A percentile compares a stretch with the other conserved stretches of the same genome.
These are phyloP conservation scores for Acanthosepion esculentum DNA, from an alignment of 2,888 invertebrate species.

Conservation along the genomic window DNA sequence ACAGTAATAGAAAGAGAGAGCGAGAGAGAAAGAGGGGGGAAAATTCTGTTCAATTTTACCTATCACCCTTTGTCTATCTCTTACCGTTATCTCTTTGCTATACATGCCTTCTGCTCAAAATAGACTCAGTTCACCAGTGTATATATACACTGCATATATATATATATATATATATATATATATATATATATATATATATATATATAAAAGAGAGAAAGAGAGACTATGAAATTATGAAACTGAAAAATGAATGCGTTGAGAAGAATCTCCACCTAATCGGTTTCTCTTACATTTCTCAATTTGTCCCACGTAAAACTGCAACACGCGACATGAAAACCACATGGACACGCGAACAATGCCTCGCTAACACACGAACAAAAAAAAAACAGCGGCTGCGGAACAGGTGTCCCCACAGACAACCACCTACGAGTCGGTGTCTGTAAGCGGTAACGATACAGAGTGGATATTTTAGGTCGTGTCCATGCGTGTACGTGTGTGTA, in stretches of 20 bases:
- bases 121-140: no score
- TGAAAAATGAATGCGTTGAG: no score
- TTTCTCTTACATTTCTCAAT: background rate
- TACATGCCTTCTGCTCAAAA: no score
- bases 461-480: background rate
- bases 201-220: background rate
- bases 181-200: background rate
- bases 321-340: background rate
- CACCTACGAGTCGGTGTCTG: background rate
- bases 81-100: no score
- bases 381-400: background rate
- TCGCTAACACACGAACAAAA: background rate
- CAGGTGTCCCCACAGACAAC: background rate
- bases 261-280: no score
- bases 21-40: no score
- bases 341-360: background rate
- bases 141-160: background rate
- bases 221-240: background rate
- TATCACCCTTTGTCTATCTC: no score
- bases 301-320: no score
- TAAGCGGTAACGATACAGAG: no score
- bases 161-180: background rate
- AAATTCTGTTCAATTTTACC: no score
- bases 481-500: background rate
- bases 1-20: no score